Evolutionary conservation across 2,797 vertebrate genomes (phyloP).

Genomic region (Distichodus sexfasciatus): DNA sequence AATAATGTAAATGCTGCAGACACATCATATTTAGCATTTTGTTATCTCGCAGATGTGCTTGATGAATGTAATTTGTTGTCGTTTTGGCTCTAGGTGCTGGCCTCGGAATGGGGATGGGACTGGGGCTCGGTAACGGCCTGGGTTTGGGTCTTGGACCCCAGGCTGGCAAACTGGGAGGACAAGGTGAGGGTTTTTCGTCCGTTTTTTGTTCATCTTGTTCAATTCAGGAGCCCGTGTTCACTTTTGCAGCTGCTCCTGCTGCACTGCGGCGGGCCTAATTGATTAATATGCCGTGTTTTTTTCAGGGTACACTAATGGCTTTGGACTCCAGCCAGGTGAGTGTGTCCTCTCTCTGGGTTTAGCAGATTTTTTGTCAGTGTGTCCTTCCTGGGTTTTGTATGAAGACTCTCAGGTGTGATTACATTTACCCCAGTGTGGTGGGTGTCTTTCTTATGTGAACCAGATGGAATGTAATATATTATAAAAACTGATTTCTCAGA

Average conservation of each 20-base stretch:
- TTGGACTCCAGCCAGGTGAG: constrained; percentile 63
- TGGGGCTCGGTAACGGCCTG: constrained; percentile 30
- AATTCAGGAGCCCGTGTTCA: background rate
- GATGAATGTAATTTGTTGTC: background rate
- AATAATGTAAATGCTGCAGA: background rate
- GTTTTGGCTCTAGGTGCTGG: constrained; percentile 6
- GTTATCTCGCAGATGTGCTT: background rate
- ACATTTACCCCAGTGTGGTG: background rate
- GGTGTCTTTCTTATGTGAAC: background rate
- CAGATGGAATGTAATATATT: constrained; percentile 32
- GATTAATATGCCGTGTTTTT: background rate
- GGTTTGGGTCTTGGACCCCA: constrained; percentile 44
- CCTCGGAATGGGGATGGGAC: constrained; percentile 47
- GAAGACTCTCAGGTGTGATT: background rate
- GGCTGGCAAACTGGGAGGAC: constrained; percentile 47
- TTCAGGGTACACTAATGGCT: constrained; percentile 61
- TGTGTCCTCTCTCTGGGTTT: background rate
- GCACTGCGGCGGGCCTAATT: background rate
- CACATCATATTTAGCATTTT: background rate
- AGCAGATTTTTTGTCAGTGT: background rate
- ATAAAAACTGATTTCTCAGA: constrained; percentile 13
- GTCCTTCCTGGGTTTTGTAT: background rate
- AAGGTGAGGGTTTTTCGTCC: constrained; percentile 32
- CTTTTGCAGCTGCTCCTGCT: background rate
- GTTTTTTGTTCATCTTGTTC: too few species aligned